Conservation (phyloP, 1,140 invertebrate genomes). For the Cylas formicarius region DNA sequence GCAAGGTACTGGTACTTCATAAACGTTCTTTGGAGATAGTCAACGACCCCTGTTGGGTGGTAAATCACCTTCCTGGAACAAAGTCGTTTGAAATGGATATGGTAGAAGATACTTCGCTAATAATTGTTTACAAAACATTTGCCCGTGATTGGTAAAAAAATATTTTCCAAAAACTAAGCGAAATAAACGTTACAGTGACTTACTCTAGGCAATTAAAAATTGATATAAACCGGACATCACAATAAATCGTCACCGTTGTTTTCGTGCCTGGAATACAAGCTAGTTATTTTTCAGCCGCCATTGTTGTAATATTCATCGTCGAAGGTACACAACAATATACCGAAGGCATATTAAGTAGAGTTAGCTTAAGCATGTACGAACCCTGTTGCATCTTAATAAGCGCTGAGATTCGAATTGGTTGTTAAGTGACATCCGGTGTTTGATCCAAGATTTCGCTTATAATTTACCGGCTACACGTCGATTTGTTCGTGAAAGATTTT, state of each 20-base stretch:
- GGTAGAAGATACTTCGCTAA: too few species aligned
- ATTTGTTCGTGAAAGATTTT: too few species aligned
- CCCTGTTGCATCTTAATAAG: conserved; percentile 26
- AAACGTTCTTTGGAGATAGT: too few species aligned
- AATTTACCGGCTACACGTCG: conserved; percentile 16
- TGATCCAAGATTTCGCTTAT: conserved; percentile 17
- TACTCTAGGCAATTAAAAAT: conserved; percentile 20
- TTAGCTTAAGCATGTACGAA: conserved; percentile 23
- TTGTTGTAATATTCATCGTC: conserved; percentile 28
- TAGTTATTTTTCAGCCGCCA: conserved; percentile 21
- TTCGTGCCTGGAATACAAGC: conserved; percentile 17
- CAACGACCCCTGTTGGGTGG: too few species aligned
- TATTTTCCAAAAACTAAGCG: too few species aligned
- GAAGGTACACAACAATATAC: conserved; percentile 22
- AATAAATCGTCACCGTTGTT: conserved; percentile 16
- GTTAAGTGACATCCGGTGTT: conserved; percentile 27
- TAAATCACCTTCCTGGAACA: conserved; percentile 8
- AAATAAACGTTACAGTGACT: conserved; percentile 7
- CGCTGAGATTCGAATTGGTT: conserved; percentile 23
- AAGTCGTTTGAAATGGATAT: too few species aligned
- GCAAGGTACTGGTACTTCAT: too few species aligned
- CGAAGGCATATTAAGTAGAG: conserved; percentile 24
- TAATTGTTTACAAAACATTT: too few species aligned
- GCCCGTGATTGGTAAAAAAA: too few species aligned
- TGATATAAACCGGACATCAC: conserved; percentile 25